Evolutionary conservation across 2,797 vertebrate genomes (phyloP), one percentile per base, ranked within the genome.

Genomic region (Semaprochilodus insignis): DNA sequence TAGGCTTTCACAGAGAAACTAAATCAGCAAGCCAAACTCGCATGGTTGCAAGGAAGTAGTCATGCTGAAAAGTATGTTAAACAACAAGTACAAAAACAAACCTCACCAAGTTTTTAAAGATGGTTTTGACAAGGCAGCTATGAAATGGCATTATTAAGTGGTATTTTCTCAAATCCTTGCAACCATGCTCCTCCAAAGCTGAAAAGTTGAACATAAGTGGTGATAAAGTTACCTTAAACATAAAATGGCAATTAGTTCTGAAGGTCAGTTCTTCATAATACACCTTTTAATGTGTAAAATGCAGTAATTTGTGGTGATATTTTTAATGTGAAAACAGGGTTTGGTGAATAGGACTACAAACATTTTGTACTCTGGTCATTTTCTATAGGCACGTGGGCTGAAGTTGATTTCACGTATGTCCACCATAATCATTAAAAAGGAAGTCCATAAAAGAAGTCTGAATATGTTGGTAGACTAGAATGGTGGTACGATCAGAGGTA

Each of bases 291-390:
- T 52, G 25, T 80, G 75, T 80, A 63, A 80, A 77, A 19, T 69
- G n/a, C 70, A 77, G 62, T 74, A 67, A 60, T 78, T 54, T 51
- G 69, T 72, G n/a, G 48, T 13, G n/a, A 72, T 44, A 73, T 70
- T 76, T 44, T 59, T 67, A 77, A 85, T 73, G 80, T 85, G 80
- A 76, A 82, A 80, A 80, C 76, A 83, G 84, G 83, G 74, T 81
- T 74, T 79, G 63, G 25, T 21, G 34, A 59, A 60, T 21, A 74
- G 25, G 70, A 40, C 54, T 74, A 34, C 44, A 51, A 60, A 71
- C 66, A 19, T 74, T 75, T 52, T 19, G 40, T 10, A 34, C 76
- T 78, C 21, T 66, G 44, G 63, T 78, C 17, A 57, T 78, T 78
- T 34, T 48, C 23, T 57, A 54, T 57, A 66, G 60, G 71, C 16